Conservation (phyloP, 2,888 invertebrate genomes). For the Isoperla grammatica region DNA sequence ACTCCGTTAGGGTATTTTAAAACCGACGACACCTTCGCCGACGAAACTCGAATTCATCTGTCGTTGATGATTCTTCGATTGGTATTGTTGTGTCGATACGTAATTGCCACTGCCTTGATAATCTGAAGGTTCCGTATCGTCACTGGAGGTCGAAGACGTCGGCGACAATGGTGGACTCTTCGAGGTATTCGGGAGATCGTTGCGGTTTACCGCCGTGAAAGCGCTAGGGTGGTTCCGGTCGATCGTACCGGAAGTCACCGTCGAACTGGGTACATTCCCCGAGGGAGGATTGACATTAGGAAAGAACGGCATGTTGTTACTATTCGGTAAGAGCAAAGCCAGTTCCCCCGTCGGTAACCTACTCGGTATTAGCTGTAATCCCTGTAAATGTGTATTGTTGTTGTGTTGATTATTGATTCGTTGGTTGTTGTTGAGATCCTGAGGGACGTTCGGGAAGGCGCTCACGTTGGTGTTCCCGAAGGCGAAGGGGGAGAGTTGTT, state of each 20-base stretch:
- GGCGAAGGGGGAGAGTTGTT: conserved; percentile 47
- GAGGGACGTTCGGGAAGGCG: conserved; percentile 9
- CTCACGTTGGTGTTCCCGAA: conserved; percentile 33
- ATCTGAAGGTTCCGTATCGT: conserved; percentile 18
- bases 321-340: conserved; percentile 59
- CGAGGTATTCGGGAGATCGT: neutral
- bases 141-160: conserved; percentile 23
- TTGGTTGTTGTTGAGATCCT: conserved; percentile 34
- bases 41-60: neutral
- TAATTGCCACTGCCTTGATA: conserved; percentile 8
- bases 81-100: conserved; percentile 14
- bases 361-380: conserved; percentile 57
- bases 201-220: conserved; percentile 40
- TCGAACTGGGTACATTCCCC: conserved; percentile 28
- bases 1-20: conserved; percentile 11
- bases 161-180: conserved; percentile 24
- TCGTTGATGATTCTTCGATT: conserved; percentile 1
- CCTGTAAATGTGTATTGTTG: conserved; percentile 39
- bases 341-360: conserved; percentile 60
- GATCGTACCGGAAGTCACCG: conserved; percentile 20
- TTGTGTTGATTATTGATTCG: conserved; percentile 10
- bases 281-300: conserved; percentile 34
- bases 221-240: conserved; percentile 42
- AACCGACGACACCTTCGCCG: neutral
- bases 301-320: conserved; percentile 40